A percentile compares a stretch with the other conserved stretches of the same genome.
Conservation (phyloP, 2,888 invertebrate genomes). For the Oscheius sp. region DNA sequence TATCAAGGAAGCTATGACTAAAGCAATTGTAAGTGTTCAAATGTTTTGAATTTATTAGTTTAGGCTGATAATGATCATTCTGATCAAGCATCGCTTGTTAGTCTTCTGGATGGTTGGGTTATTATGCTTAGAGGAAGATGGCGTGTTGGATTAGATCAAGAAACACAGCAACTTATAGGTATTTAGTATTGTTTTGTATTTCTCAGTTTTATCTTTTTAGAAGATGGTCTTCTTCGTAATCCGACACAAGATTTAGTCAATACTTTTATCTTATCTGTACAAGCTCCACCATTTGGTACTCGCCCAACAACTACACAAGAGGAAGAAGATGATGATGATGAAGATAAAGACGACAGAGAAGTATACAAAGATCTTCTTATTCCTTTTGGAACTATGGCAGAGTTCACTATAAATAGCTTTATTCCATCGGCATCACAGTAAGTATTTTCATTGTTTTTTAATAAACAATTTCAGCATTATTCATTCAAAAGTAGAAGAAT, state of each 20-base stretch:
- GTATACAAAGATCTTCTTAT: constrained; percentile 74
- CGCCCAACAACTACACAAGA: constrained; percentile 76
- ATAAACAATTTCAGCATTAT: constrained; percentile 7
- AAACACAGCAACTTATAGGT: constrained; percentile 43
- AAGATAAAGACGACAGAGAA: constrained; percentile 78
- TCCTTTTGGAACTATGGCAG: constrained; percentile 72
- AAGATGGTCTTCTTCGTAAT: constrained; percentile 45
- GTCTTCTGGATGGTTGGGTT: constrained; percentile 81
- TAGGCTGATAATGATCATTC: constrained; percentile 55
- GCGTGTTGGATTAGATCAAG: constrained; percentile 37
- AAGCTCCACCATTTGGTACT: constrained; percentile 85
- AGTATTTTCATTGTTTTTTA: constrained; percentile 16
- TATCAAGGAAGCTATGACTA: constrained; percentile 50
- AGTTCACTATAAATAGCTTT: constrained; percentile 50
- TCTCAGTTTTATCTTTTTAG: constrained; percentile 32
- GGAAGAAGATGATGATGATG: constrained; percentile 79
- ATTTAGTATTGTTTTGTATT: not conserved
- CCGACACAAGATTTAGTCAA: constrained; percentile 80
- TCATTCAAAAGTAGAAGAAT: constrained; percentile 1
- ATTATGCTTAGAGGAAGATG: constrained; percentile 75
- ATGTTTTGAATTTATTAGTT: not conserved
- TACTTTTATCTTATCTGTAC: constrained; percentile 83
- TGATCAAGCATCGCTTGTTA: constrained; percentile 81
- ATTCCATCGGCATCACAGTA: constrained; percentile 54
- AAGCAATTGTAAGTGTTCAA: constrained; percentile 50